Evolutionary conservation across 2,888 invertebrate species (phyloP), one percentile per base, ranked within the genome.

Genomic region (Zaprionus bogoriensis): DNA sequence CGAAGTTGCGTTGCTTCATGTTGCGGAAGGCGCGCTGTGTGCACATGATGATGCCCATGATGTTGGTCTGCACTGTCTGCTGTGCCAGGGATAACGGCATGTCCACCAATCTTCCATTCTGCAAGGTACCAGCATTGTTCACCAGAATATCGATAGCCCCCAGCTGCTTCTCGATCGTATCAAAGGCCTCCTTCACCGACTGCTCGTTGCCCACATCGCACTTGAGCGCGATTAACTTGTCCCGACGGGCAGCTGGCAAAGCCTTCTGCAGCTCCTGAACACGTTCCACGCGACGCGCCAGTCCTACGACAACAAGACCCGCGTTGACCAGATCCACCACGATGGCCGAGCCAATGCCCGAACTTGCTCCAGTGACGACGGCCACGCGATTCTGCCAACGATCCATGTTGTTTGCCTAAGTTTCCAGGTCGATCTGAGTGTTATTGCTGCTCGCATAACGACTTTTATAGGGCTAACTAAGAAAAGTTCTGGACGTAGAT

Each of bases 361-460:
- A 91, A 85, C 93, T 94, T 7, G 93, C 93, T 1, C 94, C 94
- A 0, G 94, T 94, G 46, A 94, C 93, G 12, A 94, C 92, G 0
- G 94, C 94, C 0, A 93, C 92, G 75, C 92, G 92, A 65, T 93
- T 93, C 4, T 83, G 77, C 94, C 94, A 94, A 45, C 93, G 92
- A 17, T 94, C 92, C 92, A 93, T 92, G 41, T 7, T 64, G 4
- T 6, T 23, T 17, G 10, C 2, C n/a, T 9, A 0, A 46, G 1
- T 5, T 27, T 42, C 30, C 4, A 14, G 28, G 2, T 20, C 10
- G 28, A 45, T 48, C 23, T 69, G 52, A 1, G 23, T 9, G 9
- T 3, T 17, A 7, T 5, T 10, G 14, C 9, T 32, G n/a, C 14
- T 22, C 46, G 14, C 7, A 10, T 14, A 20, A 20, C 19, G 10